Conservation (phyloP, 2,888 invertebrate genomes). For the Isotomurus palustris region DNA sequence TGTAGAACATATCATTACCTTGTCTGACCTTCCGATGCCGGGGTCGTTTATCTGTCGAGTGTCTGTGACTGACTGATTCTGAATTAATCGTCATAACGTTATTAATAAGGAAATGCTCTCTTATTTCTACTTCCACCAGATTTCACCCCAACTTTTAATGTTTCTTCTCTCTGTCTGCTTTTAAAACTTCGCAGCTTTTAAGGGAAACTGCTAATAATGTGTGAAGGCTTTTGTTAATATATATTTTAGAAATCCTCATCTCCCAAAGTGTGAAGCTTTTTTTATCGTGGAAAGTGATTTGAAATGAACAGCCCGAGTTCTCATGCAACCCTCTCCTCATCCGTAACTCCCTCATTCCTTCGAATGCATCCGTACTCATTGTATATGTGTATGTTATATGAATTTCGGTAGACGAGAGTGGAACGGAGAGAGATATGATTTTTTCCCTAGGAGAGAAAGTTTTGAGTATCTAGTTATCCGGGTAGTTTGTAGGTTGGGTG, state of each 20-base stretch:
- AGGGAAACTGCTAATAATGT: background rate
- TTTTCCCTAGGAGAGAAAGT: slow-evolving; percentile 11
- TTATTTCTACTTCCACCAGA: background rate
- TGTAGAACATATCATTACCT: slow-evolving; percentile 47
- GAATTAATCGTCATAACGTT: slow-evolving; percentile 34
- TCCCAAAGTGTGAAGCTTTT: too few relatives aligned
- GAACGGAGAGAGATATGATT: slow-evolving; percentile 5
- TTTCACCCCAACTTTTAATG: background rate
- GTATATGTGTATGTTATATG: too few relatives aligned
- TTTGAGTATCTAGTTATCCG: background rate
- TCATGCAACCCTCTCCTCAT: background rate
- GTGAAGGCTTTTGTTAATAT: too few relatives aligned
- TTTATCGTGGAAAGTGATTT: too few relatives aligned
- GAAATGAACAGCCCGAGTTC: too few relatives aligned
- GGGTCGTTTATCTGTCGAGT: slow-evolving; percentile 45
- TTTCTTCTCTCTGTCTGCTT: background rate
- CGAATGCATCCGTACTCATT: too few relatives aligned
- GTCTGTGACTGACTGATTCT: slow-evolving; percentile 46
- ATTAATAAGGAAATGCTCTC: slow-evolving; percentile 11
- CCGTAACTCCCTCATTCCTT: too few relatives aligned
- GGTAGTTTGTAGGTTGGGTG: background rate
- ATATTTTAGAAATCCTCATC: too few relatives aligned
- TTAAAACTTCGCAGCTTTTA: background rate
- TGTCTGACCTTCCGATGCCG: slow-evolving; percentile 42
- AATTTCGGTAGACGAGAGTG: too few relatives aligned